Percentiles rank a stretch among this genome's conserved stretches.
These are phyloP conservation scores for Acrocephalus scirpaceus DNA, from an alignment of 2,797 vertebrate genomes.

Conservation along the genomic window DNA sequence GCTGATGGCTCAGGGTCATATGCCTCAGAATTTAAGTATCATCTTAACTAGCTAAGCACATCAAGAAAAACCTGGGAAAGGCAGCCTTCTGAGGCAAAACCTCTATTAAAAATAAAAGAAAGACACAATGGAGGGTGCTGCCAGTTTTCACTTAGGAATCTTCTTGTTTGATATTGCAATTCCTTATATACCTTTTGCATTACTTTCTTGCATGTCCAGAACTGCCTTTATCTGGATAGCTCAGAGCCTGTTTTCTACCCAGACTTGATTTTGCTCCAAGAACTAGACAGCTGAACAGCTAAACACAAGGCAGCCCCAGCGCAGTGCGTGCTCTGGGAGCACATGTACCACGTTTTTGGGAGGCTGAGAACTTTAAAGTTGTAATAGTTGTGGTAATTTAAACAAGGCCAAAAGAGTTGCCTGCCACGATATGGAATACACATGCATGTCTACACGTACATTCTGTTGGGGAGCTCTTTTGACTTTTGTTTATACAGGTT, in stretches of 20 bases:
- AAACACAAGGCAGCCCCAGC: background rate
- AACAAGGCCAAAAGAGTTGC: background rate
- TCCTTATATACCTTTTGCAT: background rate
- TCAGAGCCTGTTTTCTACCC: background rate
- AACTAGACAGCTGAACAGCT: background rate
- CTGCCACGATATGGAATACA: rapidly evolving
- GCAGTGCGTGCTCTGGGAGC: background rate
- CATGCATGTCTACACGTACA: rapidly evolving
- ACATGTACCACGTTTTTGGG: background rate
- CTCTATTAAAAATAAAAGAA: too few species aligned
- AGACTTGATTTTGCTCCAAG: constrained; percentile 5
- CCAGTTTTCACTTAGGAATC: background rate
- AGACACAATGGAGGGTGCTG: background rate
- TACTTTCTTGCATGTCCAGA: background rate
- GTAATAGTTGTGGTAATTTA: background rate
- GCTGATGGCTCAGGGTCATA: background rate
- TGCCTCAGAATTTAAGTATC: background rate
- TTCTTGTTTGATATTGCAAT: background rate
- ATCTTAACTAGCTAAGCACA: background rate
- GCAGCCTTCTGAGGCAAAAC: background rate
- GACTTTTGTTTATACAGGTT: background rate
- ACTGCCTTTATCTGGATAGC: background rate
- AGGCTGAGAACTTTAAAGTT: background rate
- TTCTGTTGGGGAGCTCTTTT: background rate
- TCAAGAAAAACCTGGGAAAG: background rate